These are phyloP conservation scores for Lagodon rhomboides DNA, from an alignment of 2,797 vertebrate species.

Conservation along the genomic window DNA sequence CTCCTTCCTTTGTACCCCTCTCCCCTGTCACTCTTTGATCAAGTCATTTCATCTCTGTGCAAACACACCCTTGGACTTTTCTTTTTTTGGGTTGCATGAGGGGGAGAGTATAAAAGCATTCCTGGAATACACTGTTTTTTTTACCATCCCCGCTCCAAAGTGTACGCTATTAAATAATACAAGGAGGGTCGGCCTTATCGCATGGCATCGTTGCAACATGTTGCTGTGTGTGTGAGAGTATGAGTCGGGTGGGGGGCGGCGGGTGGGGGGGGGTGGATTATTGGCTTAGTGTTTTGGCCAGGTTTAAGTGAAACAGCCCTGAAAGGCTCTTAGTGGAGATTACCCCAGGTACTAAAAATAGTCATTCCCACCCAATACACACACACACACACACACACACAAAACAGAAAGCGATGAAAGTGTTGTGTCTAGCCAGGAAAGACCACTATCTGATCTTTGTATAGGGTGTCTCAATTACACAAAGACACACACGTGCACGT, in stretches of 20 bases:
- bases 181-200: slow-evolving; percentile 60
- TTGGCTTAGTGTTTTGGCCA: slow-evolving; percentile 96
- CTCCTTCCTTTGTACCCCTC: slow-evolving; percentile 22
- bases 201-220: slow-evolving; percentile 56
- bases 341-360: slow-evolving; percentile 97
- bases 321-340: slow-evolving; percentile 95
- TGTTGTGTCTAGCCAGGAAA: slow-evolving; percentile 82
- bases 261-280: slow-evolving; percentile 86
- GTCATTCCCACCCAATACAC: slow-evolving; percentile 75
- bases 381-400: slow-evolving; percentile 17
- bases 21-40: slow-evolving; percentile 55
- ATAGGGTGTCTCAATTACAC: slow-evolving; percentile 63
- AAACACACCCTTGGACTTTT: slow-evolving; percentile 26
- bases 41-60: slow-evolving; percentile 47
- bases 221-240: slow-evolving; percentile 39
- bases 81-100: slow-evolving; percentile 19
- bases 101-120: slow-evolving; percentile 47
- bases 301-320: slow-evolving; percentile 93
- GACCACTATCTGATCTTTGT: slow-evolving; percentile 70
- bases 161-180: slow-evolving; percentile 78
- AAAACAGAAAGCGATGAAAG: slow-evolving; percentile 46
- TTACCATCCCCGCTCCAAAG: slow-evolving; percentile 46
- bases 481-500: slow-evolving; percentile 45
- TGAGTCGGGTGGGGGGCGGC: slow-evolving; percentile 7
- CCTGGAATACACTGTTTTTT: slow-evolving; percentile 60